Evolutionary conservation across 2,113 vertebrate species (phyloP).

Genomic region (Pholis gunnellus): DNA sequence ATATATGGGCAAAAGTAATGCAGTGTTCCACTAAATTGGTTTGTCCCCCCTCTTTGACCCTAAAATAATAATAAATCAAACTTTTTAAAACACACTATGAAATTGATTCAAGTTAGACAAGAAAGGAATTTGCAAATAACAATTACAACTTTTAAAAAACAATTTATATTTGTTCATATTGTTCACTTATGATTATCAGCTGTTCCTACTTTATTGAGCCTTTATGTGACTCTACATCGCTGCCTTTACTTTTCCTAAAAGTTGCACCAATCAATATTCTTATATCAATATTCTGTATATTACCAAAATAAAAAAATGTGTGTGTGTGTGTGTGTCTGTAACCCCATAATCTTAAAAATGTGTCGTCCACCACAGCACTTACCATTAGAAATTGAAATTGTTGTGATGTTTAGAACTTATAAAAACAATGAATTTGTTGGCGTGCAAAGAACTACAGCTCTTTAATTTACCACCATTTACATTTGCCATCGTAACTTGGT

Average conservation of each 20-base stretch:
- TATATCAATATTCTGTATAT: no score
- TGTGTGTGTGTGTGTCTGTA: neutral
- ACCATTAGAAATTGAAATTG: neutral
- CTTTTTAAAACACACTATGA: neutral
- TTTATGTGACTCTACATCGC: neutral
- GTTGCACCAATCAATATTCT: neutral
- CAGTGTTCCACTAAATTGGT: neutral
- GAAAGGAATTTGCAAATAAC: neutral
- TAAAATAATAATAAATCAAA: neutral
- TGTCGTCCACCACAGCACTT: neutral
- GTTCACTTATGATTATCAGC: neutral
- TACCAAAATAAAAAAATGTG: neutral
- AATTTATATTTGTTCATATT: neutral
- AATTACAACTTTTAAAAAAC: neutral
- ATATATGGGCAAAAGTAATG: constrained; percentile 41
- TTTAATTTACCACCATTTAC: neutral
- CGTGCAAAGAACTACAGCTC: neutral
- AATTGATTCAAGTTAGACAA: neutral
- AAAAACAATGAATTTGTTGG: neutral
- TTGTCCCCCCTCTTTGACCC: neutral
- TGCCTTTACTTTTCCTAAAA: neutral
- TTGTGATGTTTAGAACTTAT: neutral
- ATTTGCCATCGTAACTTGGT: neutral
- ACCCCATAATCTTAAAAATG: neutral
- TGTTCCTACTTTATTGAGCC: neutral